Conservation (phyloP, 1,140 invertebrate species). For the Dendroctonus valens region DNA sequence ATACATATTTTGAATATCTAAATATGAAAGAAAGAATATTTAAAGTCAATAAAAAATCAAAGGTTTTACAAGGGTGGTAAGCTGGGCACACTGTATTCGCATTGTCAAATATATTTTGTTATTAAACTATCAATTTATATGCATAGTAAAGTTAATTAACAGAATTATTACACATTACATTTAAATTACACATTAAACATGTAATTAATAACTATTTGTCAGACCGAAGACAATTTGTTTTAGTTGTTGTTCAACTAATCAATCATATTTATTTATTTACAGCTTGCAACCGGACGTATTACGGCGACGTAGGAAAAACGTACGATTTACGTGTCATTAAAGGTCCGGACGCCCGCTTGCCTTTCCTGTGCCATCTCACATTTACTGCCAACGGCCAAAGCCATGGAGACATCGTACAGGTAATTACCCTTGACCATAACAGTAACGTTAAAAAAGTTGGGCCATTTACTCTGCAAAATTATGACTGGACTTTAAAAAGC, state of each 20-base stretch:
- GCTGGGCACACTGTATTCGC: too few relatives aligned
- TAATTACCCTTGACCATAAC: slow-evolving; percentile 48
- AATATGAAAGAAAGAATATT: too few relatives aligned
- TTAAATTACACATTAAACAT: too few relatives aligned
- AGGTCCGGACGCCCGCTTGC: slow-evolving; percentile 66
- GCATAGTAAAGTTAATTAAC: too few relatives aligned
- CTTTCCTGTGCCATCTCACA: slow-evolving; percentile 84
- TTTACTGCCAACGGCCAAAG: slow-evolving; percentile 82
- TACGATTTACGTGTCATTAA: slow-evolving; percentile 72
- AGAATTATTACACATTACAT: too few relatives aligned
- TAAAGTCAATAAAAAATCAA: too few relatives aligned
- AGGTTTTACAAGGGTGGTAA: too few relatives aligned
- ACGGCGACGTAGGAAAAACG: slow-evolving; percentile 79
- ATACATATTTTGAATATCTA: too few relatives aligned
- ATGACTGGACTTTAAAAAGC: slow-evolving; percentile 4
- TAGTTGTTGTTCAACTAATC: background rate
- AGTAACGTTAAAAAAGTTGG: slow-evolving; percentile 18
- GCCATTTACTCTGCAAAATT: slow-evolving; percentile 6
- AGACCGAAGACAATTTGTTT: background rate
- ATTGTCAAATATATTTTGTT: too few relatives aligned
- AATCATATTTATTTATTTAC: slow-evolving; percentile 41
- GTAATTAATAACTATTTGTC: too few relatives aligned
- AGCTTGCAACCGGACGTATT: slow-evolving; percentile 85
- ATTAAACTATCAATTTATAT: too few relatives aligned
- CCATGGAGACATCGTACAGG: slow-evolving; percentile 81